Evolutionary conservation across 1,140 invertebrate species (phyloP).

Genomic region (Diabrotica virgifera): DNA sequence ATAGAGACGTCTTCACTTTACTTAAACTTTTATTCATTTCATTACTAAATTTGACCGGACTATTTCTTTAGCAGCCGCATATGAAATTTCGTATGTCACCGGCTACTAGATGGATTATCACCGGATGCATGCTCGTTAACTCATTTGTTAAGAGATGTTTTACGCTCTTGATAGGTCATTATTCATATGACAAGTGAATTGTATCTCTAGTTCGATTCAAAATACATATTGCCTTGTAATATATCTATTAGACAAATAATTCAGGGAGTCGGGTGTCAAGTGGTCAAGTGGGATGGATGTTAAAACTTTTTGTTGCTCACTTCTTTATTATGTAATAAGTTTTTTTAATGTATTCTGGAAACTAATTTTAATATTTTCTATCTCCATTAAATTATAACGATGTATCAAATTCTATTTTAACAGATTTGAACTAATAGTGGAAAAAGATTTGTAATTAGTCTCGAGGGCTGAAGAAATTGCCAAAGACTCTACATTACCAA

Average conservation of each 20-base stretch:
- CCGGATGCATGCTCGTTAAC: constrained; percentile 1
- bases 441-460: no score
- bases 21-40: no score
- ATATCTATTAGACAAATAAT: background rate
- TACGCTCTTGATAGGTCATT: background rate
- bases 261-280: background rate
- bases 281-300: background rate
- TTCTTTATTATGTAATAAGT: no score
- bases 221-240: background rate
- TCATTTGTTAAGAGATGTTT: constrained; percentile 3
- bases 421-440: no score
- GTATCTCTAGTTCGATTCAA: background rate
- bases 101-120: background rate
- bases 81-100: background rate
- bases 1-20: no score
- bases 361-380: no score
- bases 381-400: no score
- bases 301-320: no score
- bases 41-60: background rate
- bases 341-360: no score
- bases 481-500: no score
- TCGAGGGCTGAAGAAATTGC: no score
- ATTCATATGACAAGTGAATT: constrained; percentile 3
- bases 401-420: no score
- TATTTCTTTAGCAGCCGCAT: background rate